Evolutionary conservation across 2,113 vertebrate species (phyloP).

Genomic region (Microcebus murinus): DNA sequence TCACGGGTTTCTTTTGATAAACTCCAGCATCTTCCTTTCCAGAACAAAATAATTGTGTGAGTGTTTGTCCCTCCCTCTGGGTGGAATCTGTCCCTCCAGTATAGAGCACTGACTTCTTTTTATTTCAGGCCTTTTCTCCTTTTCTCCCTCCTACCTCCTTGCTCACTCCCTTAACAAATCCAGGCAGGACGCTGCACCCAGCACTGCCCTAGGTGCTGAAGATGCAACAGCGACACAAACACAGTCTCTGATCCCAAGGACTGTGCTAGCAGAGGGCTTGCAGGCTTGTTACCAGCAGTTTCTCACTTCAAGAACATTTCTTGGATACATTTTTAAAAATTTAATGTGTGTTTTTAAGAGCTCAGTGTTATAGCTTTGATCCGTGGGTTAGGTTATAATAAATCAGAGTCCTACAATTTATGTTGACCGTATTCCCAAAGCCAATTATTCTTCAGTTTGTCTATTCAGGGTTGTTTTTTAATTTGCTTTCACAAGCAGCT

Average conservation of each 20-base stretch:
- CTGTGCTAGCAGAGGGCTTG: not conserved
- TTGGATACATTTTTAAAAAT: not conserved
- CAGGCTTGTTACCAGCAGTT: not conserved
- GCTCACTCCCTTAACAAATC: not conserved
- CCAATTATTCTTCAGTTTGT: constrained; percentile 43
- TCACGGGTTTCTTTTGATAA: not conserved
- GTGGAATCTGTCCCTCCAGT: not conserved
- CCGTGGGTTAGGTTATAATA: not conserved
- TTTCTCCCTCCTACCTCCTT: not conserved
- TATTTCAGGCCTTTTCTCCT: not conserved
- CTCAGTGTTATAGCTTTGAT: not conserved
- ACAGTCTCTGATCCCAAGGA: too few species aligned
- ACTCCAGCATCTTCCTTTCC: not conserved
- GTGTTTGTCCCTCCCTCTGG: not conserved
- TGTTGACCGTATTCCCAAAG: not conserved
- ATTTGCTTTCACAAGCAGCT: not conserved
- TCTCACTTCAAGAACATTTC: not conserved
- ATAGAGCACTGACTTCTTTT: not conserved
- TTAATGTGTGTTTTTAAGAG: not conserved
- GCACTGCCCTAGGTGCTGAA: not conserved
- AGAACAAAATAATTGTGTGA: not conserved
- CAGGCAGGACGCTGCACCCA: not conserved
- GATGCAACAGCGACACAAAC: rapidly evolving
- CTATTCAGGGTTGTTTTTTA: not conserved
- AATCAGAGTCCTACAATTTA: not conserved